Percentiles rank a stretch among this genome's conserved stretches.
These are phyloP conservation scores for Gobiocypris rarus DNA, from an alignment of 2,113 vertebrate genomes.

Conservation along the genomic window DNA sequence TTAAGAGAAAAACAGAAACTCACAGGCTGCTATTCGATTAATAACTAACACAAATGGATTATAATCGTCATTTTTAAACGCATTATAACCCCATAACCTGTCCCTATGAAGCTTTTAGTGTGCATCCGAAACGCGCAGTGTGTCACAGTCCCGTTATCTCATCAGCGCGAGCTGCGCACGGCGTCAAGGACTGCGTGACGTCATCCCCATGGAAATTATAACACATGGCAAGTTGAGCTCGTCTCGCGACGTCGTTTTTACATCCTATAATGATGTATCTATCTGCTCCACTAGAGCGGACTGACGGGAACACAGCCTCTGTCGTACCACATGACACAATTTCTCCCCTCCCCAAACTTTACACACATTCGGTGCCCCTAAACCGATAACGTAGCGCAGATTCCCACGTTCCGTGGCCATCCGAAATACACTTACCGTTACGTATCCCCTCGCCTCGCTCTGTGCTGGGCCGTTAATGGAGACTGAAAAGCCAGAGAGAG, in stretches of 20 bases:
- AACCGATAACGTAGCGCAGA: slow-evolving; percentile 36
- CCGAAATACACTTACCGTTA: slow-evolving; percentile 43
- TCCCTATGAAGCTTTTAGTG: background rate
- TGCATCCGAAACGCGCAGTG: background rate
- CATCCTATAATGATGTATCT: background rate
- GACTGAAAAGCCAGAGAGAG: background rate
- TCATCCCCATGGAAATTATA: slow-evolving; percentile 48
- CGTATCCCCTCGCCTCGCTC: background rate
- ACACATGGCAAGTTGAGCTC: slow-evolving; percentile 53
- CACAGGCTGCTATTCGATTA: background rate
- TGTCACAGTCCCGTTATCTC: slow-evolving; percentile 40
- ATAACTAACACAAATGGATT: background rate
- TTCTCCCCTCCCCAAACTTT: slow-evolving; percentile 55
- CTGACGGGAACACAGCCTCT: slow-evolving; percentile 5
- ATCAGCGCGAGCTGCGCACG: slow-evolving; percentile 24
- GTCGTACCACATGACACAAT: slow-evolving; percentile 37
- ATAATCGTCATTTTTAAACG: background rate
- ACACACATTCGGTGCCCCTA: slow-evolving; percentile 21
- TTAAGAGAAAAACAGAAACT: background rate
- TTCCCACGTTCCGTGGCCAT: slow-evolving; percentile 4
- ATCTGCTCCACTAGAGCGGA: background rate
- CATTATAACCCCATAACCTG: background rate
- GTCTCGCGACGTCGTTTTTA: background rate
- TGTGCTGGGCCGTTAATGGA: background rate
- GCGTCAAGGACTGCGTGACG: slow-evolving; percentile 51